Base-by-base conservation (phyloP, 2,888 invertebrate genomes). In the Alitta virens region DNA sequence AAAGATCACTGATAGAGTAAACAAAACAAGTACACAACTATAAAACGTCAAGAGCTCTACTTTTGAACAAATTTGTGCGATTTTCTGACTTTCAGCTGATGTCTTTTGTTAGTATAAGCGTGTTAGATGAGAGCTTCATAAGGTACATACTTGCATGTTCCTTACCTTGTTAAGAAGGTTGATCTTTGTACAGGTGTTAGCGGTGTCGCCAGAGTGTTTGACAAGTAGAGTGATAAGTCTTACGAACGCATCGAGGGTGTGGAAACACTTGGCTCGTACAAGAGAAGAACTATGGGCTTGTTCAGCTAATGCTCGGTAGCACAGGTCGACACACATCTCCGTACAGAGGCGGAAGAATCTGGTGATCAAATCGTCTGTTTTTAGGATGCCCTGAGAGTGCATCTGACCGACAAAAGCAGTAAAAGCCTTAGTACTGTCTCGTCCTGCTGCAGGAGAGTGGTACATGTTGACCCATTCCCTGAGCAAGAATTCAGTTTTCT, bases 341-440 rank as follows among this genome's bases (percentile, higher is more conserved):
- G 95, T 94, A 61, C 95, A 94, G 65, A 97, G 88, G 50, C 98
- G 88, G 86, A 99, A 97, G 85, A 99, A 99, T 63, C 97, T 85
- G 0, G 96, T 94, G 67, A 99, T 96, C 76, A 96, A 86, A 78
- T 99, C 98, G 78, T 99, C 99, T 0, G 96, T 95, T 82, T 97
- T 97, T 58, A 97, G 85, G 64, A 99, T 94, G 2, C 99, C 94
- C 73, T 93, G 91, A 75, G 92, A 87, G 81, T 96, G 96, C 95
- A 99, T 94, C 82, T 95, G 91, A 76, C 93, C 93, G 2, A 98
- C 94, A 83, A 97, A 97, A 70, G 92, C 84, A 67, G 91, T 90
- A 82, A 98, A 96, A 46, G 95, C 92, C 82, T 95, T 95, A 58
- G 76, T 77, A 64, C 78, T 78, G 70, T 81, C 82, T 16, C 80